Evolutionary conservation across 2,888 invertebrate species (phyloP), one percentile per base, ranked within the genome.

Genomic region (Gryllus longicercus): DNA sequence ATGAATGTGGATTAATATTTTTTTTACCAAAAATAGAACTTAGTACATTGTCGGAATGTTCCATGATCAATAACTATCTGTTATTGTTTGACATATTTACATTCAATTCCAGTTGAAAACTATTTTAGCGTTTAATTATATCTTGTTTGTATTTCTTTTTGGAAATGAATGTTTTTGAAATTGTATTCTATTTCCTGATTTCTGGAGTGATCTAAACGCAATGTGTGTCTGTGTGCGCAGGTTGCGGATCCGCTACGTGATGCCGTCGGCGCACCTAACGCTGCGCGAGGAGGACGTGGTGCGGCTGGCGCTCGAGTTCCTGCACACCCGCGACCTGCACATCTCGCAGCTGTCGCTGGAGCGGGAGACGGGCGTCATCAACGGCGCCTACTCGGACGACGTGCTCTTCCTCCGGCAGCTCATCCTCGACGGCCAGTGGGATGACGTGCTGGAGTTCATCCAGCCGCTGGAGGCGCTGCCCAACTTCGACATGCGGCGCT

Each of bases 381-480:
- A 97, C 88, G 96, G 96, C 80, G 93, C 94, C 86, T 97, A 92
- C 87, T 96, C 96, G 18, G 97, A 98, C 87, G 98, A 98, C 87
- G 93, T 97, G 74, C 91, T 98, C 77, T 98, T 98, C 87, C 90
- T 98, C 25, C 91, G 98, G 23, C 97, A 98, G 88, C 91, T 98
- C 79, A 97, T 98, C 84, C 91, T 98, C 80, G 98, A 98, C 87
- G 98, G 98, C 23, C 97, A 98, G 88, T 98, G 98, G 98, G 98
- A 98, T 88, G 97, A 98, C 87, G 97, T 96, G 1, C 89, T 97
- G 82, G 97, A 98, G 86, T 98, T 98, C 87, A 95, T 98, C 82
- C 96, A 98, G 88, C 98, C 98, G 0, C 89, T 98, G 79, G 94
- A 95, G 86, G 92, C 93, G 14, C 88, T 94, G 82, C 88, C 88